Evolutionary conservation across 2,888 invertebrate species (phyloP).

Genomic region (Xanthia icteritia): DNA sequence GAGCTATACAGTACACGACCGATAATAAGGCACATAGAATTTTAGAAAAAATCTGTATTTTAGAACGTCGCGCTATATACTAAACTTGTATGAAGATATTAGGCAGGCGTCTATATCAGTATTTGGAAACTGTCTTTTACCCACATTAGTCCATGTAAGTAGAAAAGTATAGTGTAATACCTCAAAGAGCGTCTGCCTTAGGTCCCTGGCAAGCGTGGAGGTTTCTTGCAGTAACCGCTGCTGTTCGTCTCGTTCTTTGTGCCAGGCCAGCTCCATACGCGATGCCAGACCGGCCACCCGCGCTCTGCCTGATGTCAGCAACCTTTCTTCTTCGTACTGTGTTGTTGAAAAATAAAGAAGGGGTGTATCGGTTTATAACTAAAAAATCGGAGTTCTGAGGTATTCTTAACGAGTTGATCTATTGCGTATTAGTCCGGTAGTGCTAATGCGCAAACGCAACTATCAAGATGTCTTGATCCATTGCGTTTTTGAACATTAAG

Average conservation of each 20-base stretch:
- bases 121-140: not conserved
- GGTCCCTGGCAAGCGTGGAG: conserved; percentile 96
- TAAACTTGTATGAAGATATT: not conserved
- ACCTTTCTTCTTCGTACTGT: conserved; percentile 96
- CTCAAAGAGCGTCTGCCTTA: conserved; percentile 96
- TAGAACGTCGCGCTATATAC: not conserved
- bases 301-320: conserved; percentile 95
- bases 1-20: not conserved
- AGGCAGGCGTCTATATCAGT: not conserved
- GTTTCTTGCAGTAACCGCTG: conserved; percentile 97
- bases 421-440: no score
- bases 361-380: not conserved
- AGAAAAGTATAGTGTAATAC: conserved; percentile 74
- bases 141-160: not conserved
- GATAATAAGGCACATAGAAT: not conserved
- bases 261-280: conserved; percentile 97
- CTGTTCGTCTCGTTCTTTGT: conserved; percentile 97
- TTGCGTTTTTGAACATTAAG: not conserved
- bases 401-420: not conserved
- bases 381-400: not conserved
- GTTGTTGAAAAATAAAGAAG: not conserved
- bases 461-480: not conserved
- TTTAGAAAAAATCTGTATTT: not conserved
- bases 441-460: no score
- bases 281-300: conserved; percentile 96